Conservation (phyloP, 2,113 vertebrate species). For the Vulpes ferrilata region DNA sequence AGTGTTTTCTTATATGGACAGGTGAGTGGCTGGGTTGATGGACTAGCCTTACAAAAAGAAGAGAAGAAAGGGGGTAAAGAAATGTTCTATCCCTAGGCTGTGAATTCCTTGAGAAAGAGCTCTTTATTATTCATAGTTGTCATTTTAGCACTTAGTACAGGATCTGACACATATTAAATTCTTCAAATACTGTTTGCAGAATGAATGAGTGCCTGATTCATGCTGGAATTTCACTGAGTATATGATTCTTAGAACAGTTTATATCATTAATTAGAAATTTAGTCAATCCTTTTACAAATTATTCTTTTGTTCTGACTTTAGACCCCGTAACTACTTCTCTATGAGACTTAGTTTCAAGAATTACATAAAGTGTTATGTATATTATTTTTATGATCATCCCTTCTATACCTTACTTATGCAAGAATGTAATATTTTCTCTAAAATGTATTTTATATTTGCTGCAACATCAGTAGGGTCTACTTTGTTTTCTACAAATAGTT, state of each 20-base stretch:
- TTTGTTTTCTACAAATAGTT: neutral
- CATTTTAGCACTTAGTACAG: neutral
- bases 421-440: neutral
- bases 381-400: neutral
- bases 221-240: constrained; percentile 17
- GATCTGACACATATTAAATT: constrained; percentile 10
- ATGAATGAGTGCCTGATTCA: constrained; percentile 48
- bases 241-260: constrained; percentile 43
- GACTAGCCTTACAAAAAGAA: neutral
- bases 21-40: neutral
- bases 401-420: neutral
- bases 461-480: neutral
- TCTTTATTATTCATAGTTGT: constrained; percentile 13
- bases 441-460: neutral
- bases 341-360: constrained; percentile 36
- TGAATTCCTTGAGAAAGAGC: constrained; percentile 11
- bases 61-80: neutral
- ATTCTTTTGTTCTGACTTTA: neutral
- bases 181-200: constrained; percentile 50
- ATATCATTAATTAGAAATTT: constrained; percentile 53
- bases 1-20: neutral
- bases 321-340: neutral
- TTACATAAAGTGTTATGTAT: neutral
- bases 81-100: neutral
- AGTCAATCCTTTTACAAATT: constrained; percentile 34